Conservation (phyloP, 2,888 invertebrate species). For the Dinocampus coccinellae region DNA sequence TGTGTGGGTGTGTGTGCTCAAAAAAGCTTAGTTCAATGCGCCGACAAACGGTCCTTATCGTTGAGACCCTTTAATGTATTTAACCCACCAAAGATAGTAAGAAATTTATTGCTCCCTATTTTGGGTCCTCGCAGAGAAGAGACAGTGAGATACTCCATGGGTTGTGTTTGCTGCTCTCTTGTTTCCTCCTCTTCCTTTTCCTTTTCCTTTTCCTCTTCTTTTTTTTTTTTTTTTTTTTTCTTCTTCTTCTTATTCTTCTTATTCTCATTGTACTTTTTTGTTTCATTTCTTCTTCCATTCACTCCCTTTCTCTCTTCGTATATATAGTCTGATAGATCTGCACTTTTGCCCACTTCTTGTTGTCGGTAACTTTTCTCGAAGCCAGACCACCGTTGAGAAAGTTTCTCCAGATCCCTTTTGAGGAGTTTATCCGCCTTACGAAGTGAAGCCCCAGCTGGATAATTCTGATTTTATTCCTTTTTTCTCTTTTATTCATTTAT, state of each 20-base stretch:
- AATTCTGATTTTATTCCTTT: background rate
- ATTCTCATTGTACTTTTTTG: too few relatives aligned
- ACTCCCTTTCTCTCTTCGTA: background rate
- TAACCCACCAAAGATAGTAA: conserved; percentile 67
- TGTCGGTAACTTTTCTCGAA: conserved; percentile 17
- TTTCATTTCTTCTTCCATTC: too few relatives aligned
- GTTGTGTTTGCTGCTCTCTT: background rate
- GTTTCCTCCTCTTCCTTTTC: conserved; percentile 29
- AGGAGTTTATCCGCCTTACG: conserved; percentile 13
- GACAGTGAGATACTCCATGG: background rate
- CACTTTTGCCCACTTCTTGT: background rate
- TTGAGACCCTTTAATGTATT: conserved; percentile 67
- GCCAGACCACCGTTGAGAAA: conserved; percentile 21
- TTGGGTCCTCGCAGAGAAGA: conserved; percentile 49
- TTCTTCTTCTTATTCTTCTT: too few relatives aligned
- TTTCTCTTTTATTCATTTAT: background rate
- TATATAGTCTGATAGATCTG: conserved; percentile 17
- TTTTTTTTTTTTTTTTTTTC: too few relatives aligned
- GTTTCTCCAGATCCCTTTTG: conserved; percentile 23
- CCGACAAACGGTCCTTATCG: conserved; percentile 64
- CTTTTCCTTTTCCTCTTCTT: conserved; percentile 26
- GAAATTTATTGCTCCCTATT: conserved; percentile 68
- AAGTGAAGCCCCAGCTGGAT: conserved; percentile 17
- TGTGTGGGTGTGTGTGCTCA: background rate
- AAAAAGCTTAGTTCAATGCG: conserved; percentile 54